phyloP scores from a whole-genome alignment of 2,888 invertebrate genomes.

The Pocota personata region DNA sequence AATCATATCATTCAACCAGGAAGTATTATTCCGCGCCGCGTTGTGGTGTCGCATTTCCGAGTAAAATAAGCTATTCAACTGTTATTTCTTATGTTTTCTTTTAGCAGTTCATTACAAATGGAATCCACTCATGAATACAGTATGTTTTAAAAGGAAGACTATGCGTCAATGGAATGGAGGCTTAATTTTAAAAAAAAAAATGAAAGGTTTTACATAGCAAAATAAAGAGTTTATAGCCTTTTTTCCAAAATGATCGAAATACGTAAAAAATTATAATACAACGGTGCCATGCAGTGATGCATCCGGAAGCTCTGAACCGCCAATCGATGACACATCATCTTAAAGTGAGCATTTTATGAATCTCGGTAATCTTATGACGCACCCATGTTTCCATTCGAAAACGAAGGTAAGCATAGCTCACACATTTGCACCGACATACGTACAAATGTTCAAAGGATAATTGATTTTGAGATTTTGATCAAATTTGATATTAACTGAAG shows the following conservation, averaged over 20 bases:
- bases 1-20: constrained; percentile 17
- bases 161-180: too few relatives aligned
- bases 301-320: not conserved
- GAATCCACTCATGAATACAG: not conserved
- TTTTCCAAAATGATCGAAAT: not conserved
- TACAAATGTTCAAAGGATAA: too few relatives aligned
- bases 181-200: too few relatives aligned
- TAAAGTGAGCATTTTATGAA: not conserved
- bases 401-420: not conserved
- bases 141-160: not conserved
- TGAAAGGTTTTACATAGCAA: too few relatives aligned
- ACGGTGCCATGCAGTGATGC: not conserved
- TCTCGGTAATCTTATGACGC: not conserved
- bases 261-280: not conserved
- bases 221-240: too few relatives aligned
- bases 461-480: too few relatives aligned
- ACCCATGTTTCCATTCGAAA: not conserved
- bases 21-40: not conserved
- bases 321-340: not conserved
- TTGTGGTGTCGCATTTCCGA: constrained; percentile 15
- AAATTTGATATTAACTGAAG: too few relatives aligned
- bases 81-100: not conserved
- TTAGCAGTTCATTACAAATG: not conserved
- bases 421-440: too few relatives aligned
- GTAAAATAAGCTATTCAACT: constrained; percentile 11